phyloP scores from a whole-genome alignment of 2,888 invertebrate genomes.

The Neoitamus cyanurus region DNA sequence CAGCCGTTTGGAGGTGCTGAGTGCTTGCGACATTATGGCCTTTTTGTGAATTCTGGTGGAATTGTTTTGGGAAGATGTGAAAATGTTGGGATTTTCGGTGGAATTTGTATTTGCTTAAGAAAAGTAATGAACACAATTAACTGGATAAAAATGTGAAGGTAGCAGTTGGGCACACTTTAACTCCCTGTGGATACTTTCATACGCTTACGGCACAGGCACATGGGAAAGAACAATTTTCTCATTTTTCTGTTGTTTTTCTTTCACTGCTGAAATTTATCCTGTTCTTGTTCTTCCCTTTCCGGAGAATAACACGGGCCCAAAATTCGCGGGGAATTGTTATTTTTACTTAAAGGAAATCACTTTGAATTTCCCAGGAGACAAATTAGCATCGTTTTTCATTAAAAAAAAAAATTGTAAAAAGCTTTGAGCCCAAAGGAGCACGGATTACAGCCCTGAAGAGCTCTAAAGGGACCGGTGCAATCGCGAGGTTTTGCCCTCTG shows the following conservation, averaged over 20 bases:
- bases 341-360: background rate
- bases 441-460: background rate
- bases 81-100: background rate
- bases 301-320: background rate
- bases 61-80: background rate
- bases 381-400: background rate
- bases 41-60: background rate
- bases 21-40: background rate
- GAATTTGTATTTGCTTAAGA: background rate
- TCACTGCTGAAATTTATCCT: background rate
- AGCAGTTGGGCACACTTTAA: background rate
- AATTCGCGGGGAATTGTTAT: background rate
- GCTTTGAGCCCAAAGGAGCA: background rate
- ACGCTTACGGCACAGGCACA: background rate
- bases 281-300: background rate
- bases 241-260: background rate
- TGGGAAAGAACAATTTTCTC: background rate
- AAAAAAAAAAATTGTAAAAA: background rate
- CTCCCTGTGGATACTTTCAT: background rate
- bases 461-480: background rate
- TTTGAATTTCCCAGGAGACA: background rate
- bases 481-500: background rate
- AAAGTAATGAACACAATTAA: background rate
- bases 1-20: background rate
- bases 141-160: background rate